These are phyloP conservation scores for Tinea semifulvella DNA, from an alignment of 2,888 invertebrate genomes.

Conservation along the genomic window DNA sequence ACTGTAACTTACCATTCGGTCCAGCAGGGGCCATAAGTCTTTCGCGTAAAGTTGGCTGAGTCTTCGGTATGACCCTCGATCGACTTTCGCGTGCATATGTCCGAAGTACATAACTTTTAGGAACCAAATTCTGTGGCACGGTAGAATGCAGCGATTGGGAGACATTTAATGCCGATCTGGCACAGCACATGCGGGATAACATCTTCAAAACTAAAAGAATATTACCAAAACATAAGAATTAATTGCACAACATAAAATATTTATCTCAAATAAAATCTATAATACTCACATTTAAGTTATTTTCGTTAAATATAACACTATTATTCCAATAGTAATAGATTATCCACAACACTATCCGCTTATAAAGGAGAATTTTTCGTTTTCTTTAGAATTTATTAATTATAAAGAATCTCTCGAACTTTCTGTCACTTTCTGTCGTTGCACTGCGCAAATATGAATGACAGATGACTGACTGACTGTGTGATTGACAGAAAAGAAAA, in stretches of 20 bases:
- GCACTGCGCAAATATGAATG: too few species aligned
- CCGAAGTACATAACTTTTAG: constrained; percentile 57
- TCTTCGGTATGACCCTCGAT: constrained; percentile 40
- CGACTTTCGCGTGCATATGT: constrained; percentile 65
- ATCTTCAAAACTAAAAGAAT: constrained; percentile 48
- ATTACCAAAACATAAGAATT: background rate
- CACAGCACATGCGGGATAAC: constrained; percentile 58
- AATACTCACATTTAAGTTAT: background rate
- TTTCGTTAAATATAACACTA: too few species aligned
- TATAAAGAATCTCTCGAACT: too few species aligned
- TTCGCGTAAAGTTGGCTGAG: constrained; percentile 72
- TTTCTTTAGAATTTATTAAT: too few species aligned
- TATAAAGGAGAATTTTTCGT: too few species aligned
- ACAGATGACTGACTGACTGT: too few species aligned
- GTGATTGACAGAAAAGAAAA: too few species aligned
- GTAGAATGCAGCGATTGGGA: constrained; percentile 45
- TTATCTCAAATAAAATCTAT: background rate
- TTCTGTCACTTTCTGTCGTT: too few species aligned
- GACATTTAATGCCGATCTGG: constrained; percentile 40
- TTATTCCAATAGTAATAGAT: too few species aligned
- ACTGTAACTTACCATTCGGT: constrained; percentile 78
- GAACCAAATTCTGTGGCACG: constrained; percentile 49
- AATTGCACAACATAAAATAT: constrained; percentile 2
- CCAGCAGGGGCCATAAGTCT: constrained; percentile 79
- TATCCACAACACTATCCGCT: too few species aligned